Conservation (phyloP, 2,888 invertebrate species). For the Trachelus iudaicus region DNA sequence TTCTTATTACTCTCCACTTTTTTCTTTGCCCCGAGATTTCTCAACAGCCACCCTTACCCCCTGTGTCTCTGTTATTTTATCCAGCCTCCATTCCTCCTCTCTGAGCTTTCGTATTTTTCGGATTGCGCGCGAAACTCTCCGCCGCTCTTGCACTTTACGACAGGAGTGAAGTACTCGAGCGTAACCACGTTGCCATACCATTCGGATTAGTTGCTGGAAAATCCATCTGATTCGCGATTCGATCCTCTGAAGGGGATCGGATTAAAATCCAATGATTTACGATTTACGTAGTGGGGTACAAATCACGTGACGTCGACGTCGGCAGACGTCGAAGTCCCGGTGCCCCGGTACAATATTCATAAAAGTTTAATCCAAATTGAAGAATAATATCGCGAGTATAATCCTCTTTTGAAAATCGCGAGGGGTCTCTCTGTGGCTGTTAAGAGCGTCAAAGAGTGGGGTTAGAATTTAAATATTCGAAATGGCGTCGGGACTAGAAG, state of each 20-base stretch:
- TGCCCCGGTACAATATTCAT: conserved; percentile 24
- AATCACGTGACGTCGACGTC: background rate
- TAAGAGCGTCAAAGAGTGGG: conserved; percentile 4
- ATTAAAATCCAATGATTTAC: background rate
- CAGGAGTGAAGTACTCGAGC: too few species aligned
- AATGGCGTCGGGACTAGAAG: conserved; percentile 17
- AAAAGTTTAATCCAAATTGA: conserved; percentile 42
- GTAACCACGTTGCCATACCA: too few species aligned
- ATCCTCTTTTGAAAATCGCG: conserved; percentile 27
- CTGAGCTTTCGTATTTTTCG: too few species aligned
- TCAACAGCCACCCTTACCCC: too few species aligned
- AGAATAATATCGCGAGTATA: conserved; percentile 38
- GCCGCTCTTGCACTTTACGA: too few species aligned
- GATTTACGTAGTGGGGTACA: background rate
- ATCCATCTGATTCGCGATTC: background rate
- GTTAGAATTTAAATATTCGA: conserved; percentile 38
- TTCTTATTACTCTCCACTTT: too few species aligned
- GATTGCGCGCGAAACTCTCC: too few species aligned
- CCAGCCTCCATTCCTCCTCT: background rate
- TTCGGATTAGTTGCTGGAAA: background rate
- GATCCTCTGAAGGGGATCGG: background rate
- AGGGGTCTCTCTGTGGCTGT: background rate
- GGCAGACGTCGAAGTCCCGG: conserved; percentile 10
- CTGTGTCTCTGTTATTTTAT: background rate
- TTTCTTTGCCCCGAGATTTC: too few species aligned